Percentiles rank a stretch among this genome's conserved stretches.
Evolutionary conservation across 2,113 vertebrate genomes (phyloP).

Genomic region (Phainopepla nitens): DNA sequence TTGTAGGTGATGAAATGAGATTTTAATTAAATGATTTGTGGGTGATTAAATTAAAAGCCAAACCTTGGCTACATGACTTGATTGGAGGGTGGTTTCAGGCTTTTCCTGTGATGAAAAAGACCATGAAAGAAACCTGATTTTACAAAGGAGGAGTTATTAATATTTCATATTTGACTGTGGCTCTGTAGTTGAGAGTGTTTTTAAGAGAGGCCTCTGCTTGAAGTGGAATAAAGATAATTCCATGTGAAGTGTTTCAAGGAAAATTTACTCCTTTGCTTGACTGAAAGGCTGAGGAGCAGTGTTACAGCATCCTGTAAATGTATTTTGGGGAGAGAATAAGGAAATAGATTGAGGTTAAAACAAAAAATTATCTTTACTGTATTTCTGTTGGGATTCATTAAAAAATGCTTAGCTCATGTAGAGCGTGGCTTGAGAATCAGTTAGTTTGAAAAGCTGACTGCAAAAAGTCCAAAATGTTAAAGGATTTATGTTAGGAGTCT

Average conservation of each 20-base stretch:
- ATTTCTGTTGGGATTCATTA: background rate
- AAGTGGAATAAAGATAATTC: background rate
- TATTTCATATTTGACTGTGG: background rate
- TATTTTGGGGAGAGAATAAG: background rate
- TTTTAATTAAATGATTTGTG: background rate
- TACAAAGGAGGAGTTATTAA: background rate
- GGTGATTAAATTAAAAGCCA: background rate
- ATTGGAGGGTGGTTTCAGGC: background rate
- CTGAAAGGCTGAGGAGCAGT: background rate
- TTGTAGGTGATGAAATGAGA: background rate
- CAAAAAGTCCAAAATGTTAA: background rate
- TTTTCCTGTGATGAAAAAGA: background rate
- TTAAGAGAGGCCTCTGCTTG: background rate
- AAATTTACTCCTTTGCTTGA: background rate
- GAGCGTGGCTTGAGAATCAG: background rate
- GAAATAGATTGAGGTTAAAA: background rate
- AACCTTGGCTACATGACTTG: rapidly evolving
- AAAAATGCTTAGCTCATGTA: background rate
- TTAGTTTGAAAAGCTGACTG: background rate
- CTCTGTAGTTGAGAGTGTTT: background rate
- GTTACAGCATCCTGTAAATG: background rate
- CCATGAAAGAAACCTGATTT: background rate
- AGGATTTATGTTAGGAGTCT: background rate
- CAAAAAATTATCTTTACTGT: background rate
- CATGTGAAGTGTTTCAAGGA: background rate